Evolutionary conservation across 1,140 invertebrate species (phyloP), one percentile per base, ranked within the genome.

Genomic region (Pseudomyrmex sp.): DNA sequence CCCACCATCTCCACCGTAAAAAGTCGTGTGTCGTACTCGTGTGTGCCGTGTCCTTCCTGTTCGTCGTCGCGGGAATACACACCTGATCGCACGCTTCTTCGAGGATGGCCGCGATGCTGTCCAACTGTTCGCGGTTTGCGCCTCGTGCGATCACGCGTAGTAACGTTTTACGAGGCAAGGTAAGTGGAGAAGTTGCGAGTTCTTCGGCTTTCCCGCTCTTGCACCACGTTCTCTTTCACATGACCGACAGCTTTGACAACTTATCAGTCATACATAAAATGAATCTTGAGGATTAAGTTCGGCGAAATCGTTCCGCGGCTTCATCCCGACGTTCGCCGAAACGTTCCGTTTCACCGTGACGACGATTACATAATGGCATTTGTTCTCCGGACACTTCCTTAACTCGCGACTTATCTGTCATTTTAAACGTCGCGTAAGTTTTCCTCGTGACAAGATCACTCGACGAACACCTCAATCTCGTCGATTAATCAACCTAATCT

Each of bases 31-130:
- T 18, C 18, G 18, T 18, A n/a, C n/a, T n/a, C n/a, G 18, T 18
- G 18, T 18, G 18, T 52, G 44, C 73, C 54, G 50, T 84, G 4
- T 35, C 5, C 58, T 77, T 74, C 54, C 23, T 70, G 18, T 13
- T 58, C 7, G 15, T 18, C 56, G 46, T 82, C 72, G 82, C 58
- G 54, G 9, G 86, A 91, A 85, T 70, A 58, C 74, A 73, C 83
- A 58, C 62, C 61, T 56, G 76, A 74, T 48, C 13, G 59, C 1
- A 15, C 76, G 23, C 0, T 72, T 89, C 88, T 86, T 75, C 70
- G 68, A 93, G 91, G 91, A 93, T 93, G 91, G 88, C 89, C 91
- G 93, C 91, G 87, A 94, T 94, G 91, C 88, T 94, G 90, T 93
- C 92, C 87, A 94, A 93, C 75, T 94, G 91, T 91, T 91, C 93